Evolutionary conservation across 2,797 vertebrate species (phyloP), one percentile per base, ranked within the genome.

Genomic region (Sebastes itinus): DNA sequence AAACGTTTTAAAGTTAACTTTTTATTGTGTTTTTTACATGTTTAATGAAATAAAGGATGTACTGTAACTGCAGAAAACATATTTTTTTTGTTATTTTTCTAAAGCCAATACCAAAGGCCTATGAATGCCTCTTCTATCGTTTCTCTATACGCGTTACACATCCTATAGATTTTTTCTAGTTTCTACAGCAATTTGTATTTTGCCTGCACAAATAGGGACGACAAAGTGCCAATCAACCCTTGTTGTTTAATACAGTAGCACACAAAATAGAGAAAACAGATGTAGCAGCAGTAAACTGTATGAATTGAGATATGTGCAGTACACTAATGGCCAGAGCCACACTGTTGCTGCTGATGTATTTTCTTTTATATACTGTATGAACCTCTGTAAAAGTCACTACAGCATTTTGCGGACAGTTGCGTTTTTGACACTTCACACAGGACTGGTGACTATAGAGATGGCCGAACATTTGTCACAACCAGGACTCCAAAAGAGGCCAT

Each of bases 401-500:
- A 18, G 10, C 1, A 16, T 27, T 32, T 62, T 23, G 22, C 3
- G 60, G 28, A 35, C 8, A 14, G 8, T 42, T 67, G 4, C 2
- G 1, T 42, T 33, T 65, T 68, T 59, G 11, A 60, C 22, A 72
- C 66, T 74, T 14, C 52, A 18, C 75, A 63, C 78, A 95, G 94
- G 49, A 91, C 88, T 35, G 83, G 90, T 16, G 90, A 92, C 52
- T 7, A 35, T 0, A 80, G 90, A 82, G 81, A 82, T 4, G 80
- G 88, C 75, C 49, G 59, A 13, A 81, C 77, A 13, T 81, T 93
- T 33, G 75, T 79, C 64, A 92, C 90, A 56, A 90, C 78, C 25
- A 88, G 91, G 2, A 86, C 72, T 59, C 94, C 94, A 69, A 20
- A 90, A 2, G 94, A 95, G 60, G 93, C 93, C 2, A 88, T 94